These are phyloP conservation scores for Myotis planiceps DNA, from an alignment of 2,797 vertebrate species.

Conservation along the genomic window DNA sequence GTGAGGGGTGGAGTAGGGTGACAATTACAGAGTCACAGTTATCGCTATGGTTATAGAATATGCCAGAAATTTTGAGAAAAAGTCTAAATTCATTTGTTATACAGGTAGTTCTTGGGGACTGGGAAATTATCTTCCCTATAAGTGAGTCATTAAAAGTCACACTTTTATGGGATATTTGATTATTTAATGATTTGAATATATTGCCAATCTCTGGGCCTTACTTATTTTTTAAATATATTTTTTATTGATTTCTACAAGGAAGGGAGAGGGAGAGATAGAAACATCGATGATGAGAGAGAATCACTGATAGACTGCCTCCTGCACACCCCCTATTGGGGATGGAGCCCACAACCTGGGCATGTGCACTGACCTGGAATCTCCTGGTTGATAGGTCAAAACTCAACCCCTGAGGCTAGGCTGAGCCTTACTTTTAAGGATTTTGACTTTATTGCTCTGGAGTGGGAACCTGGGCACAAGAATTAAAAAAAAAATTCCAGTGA, in stretches of 20 bases:
- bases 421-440: background rate
- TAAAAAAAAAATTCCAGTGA: background rate
- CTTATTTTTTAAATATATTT: background rate
- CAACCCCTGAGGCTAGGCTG: too few species aligned
- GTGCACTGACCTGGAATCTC: too few species aligned
- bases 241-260: too few species aligned
- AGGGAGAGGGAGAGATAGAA: too few species aligned
- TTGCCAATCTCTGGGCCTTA: background rate
- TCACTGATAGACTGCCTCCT: too few species aligned
- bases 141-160: background rate
- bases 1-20: background rate
- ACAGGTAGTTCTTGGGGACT: background rate
- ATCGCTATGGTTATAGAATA: background rate
- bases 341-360: too few species aligned
- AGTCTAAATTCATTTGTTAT: background rate
- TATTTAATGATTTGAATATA: background rate
- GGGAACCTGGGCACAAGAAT: background rate
- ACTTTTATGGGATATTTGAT: background rate
- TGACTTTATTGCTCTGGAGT: background rate
- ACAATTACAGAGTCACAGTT: background rate
- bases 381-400: too few species aligned
- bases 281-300: too few species aligned
- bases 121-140: background rate
- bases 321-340: too few species aligned
- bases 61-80: background rate